Base-by-base conservation (phyloP, 2,113 vertebrate species). In the Prunella himalayana region DNA sequence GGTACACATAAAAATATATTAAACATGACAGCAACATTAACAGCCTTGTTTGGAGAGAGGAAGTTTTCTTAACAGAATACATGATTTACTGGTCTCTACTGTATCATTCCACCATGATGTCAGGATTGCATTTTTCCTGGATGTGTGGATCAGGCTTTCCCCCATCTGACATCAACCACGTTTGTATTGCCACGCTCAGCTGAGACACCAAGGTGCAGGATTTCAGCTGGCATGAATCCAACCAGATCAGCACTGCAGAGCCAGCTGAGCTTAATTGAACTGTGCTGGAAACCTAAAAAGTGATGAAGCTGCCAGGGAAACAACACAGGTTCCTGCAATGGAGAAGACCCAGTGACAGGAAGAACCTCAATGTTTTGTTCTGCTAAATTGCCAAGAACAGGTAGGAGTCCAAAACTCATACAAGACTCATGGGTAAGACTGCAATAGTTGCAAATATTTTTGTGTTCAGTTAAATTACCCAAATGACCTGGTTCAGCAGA, bases 1-100 rank as follows among this genome's bases (percentile, higher is more conserved):
- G 87, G 94, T 82, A 70, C 95, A 88, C 79, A 90, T 95, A 97
- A 93, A 97, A 94, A 89, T 86, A 37, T 59, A 94, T 96, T 94
- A 96, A 97, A 97, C 66, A 60, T 88, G 93, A 94, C 86, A 97
- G 95, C 61, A 51, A 56, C 77, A 60, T 89, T 89, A 78, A 57
- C 61, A 66, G 73, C 53, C 49, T 83, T 85, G 42, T 73, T 94
- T 86, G 70, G 69, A 91, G 30, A 50, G 54, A 75, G 75, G 88
- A 53, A 77, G 49, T 21, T 33, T 76, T 73, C 65, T 41, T 87
- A 80, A 69, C 27, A 68, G 59, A 92, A 72, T 50, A 15, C 6
- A 10, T 35, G 80, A 63, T 90, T 91, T 89, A 73, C 83, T 44
- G 47, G 19, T 61, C 60, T 82, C 47, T 73, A 9, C 41, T 69